Conservation (phyloP, 53 echinoderm and acorn worm genomes). For the Paelopatides confundens region DNA sequence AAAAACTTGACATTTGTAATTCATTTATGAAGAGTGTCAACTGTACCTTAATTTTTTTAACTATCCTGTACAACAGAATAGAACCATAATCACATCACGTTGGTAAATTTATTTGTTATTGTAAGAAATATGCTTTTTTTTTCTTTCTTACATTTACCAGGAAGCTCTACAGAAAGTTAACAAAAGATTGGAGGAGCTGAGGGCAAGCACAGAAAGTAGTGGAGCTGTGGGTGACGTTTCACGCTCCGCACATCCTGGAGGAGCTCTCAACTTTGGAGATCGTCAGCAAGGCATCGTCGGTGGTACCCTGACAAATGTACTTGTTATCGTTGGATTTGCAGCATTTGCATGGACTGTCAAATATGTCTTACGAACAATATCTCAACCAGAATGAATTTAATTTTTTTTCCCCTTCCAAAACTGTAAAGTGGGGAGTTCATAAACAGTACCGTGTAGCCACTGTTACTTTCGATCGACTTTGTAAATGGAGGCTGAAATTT, state of each 20-base stretch:
- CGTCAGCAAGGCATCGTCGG: conserved; percentile 95
- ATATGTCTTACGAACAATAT: conserved; percentile 92
- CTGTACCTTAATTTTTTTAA: too few relatives aligned
- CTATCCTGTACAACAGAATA: too few relatives aligned
- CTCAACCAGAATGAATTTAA: conserved; percentile 60
- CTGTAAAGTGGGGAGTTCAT: not conserved
- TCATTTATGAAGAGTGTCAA: too few relatives aligned
- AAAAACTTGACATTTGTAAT: too few relatives aligned
- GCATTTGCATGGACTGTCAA: conserved; percentile 99
- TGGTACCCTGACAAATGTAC: conserved; percentile 91
- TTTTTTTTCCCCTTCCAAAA: not conserved
- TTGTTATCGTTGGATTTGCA: conserved; percentile 96
- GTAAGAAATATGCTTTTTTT: not conserved
- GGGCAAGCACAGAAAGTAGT: conserved; percentile 69
- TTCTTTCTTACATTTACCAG: too few relatives aligned
- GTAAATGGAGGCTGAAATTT: not conserved
- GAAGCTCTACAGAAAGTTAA: conserved; percentile 71
- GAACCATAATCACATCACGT: not conserved
- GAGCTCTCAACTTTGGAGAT: conserved; percentile 38
- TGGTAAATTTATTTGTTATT: too few relatives aligned
- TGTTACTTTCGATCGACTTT: not conserved
- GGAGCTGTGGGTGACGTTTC: not conserved
- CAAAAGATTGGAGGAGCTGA: conserved; percentile 76
- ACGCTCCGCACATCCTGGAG: not conserved
- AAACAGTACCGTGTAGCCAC: not conserved